These are phyloP conservation scores for Cotesia congregata DNA, from an alignment of 2,888 invertebrate species.

Conservation along the genomic window DNA sequence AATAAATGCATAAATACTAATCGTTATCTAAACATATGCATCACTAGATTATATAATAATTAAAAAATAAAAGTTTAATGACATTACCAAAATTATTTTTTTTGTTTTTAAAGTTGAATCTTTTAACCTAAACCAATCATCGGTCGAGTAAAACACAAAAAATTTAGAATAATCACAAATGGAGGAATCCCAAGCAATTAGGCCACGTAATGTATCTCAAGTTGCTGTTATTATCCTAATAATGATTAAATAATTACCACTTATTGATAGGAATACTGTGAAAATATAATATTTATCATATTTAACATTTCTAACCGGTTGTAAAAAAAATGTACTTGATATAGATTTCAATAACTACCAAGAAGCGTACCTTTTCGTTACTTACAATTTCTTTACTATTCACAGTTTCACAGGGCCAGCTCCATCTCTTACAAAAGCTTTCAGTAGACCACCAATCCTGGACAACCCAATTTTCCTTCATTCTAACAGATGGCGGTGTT, in stretches of 20 bases:
- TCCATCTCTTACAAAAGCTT: slow-evolving; percentile 63
- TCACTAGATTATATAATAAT: neutral
- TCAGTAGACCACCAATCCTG: slow-evolving; percentile 59
- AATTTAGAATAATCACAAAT: slow-evolving; percentile 28
- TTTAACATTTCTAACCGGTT: slow-evolving; percentile 33
- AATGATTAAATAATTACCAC: slow-evolving; percentile 18
- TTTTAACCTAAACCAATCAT: slow-evolving; percentile 34
- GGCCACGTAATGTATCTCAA: slow-evolving; percentile 32
- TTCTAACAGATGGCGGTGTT: slow-evolving; percentile 63
- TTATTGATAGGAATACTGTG: neutral
- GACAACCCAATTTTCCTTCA: slow-evolving; percentile 56
- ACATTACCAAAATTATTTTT: slow-evolving; percentile 7
- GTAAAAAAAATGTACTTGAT: slow-evolving; percentile 28
- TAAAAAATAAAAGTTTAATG: neutral
- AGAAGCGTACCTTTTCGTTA: slow-evolving; percentile 40
- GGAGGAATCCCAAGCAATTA: slow-evolving; percentile 26
- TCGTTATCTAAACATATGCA: neutral
- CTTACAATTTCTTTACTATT: slow-evolving; percentile 54
- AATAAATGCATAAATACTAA: too few species aligned
- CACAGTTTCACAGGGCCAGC: slow-evolving; percentile 57
- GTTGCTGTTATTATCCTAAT: neutral
- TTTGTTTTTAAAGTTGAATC: neutral
- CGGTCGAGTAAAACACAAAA: slow-evolving; percentile 20
- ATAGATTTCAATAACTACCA: slow-evolving; percentile 37
- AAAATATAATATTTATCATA: slow-evolving; percentile 2